Evolutionary conservation across 2,888 invertebrate species (phyloP).

Genomic region (Morpho helenor): DNA sequence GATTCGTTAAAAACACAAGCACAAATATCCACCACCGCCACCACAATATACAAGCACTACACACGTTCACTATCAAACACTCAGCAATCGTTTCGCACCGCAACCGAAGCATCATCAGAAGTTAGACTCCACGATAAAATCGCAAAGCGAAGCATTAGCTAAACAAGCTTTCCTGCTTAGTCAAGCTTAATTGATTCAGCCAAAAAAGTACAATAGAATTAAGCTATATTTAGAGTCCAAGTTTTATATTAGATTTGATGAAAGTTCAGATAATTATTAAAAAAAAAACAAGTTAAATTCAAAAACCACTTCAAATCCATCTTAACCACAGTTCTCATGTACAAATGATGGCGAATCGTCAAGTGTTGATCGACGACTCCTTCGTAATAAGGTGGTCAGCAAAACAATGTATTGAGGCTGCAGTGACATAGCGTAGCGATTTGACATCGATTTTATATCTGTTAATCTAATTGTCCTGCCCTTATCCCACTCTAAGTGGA

Average conservation of each 20-base stretch:
- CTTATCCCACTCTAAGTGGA: too few species aligned
- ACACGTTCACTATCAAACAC: too few species aligned
- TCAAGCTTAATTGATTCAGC: too few species aligned
- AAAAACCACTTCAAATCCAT: constrained; percentile 4
- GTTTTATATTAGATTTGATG: background rate
- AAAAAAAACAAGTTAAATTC: constrained; percentile 5
- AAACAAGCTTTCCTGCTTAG: too few species aligned
- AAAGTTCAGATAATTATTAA: constrained; percentile 1
- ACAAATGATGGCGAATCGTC: constrained; percentile 17
- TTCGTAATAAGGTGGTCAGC: constrained; percentile 21
- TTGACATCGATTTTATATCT: background rate
- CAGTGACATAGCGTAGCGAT: constrained; percentile 3
- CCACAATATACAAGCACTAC: too few species aligned
- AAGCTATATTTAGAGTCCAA: background rate
- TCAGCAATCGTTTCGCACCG: too few species aligned
- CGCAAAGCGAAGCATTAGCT: too few species aligned
- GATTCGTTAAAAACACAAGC: background rate
- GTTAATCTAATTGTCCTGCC: too few species aligned
- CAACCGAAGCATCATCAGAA: too few species aligned
- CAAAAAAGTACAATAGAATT: background rate
- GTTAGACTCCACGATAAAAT: too few species aligned
- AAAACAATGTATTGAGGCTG: background rate
- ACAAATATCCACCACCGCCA: background rate
- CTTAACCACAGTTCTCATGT: constrained; percentile 10
- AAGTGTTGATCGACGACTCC: constrained; percentile 15